Base-by-base conservation (phyloP, 2,797 vertebrate genomes). In the Crocodylus rhombifer region DNA sequence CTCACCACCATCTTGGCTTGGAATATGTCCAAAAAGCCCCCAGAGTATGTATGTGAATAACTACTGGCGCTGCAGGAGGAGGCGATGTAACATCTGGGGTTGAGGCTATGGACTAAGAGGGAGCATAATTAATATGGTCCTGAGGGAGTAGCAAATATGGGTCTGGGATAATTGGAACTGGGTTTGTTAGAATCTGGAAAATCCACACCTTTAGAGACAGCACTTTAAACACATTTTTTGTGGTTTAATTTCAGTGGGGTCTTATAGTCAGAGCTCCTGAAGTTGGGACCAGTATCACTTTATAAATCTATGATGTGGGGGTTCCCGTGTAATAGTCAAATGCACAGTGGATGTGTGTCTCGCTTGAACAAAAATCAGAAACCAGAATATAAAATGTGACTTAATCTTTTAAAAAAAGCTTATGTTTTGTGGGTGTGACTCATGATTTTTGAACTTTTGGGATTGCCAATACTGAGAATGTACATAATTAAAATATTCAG, bases 1-100 rank as follows among this genome's bases (percentile, higher is more conserved):
- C 89, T 87, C 55, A 89, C 82, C 80, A 67, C 89, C 74, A 80
- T 58, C 87, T 79, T 74, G 80, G 73, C 88, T 51, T 87, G 80
- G 77, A 67, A 75, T 25, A 33, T 28, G 63, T 1, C 3, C 1
- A 1, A 42, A 51, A 69, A 78, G 26, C 60, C 65, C 67, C 90
- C 77, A 62, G 74, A 86, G 61, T 0, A 5, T 18, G 61, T 0
- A 5, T 18, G 23, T 56, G 64, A 96, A 51, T 85, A 94, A 71
- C 62, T 30, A 51, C 82, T 89, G 85, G 36, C 83, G 79, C 83
- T 85, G 94, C 86, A 60, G 77, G 79, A 83, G 88, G 77, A 90
- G 78, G 67, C 86, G 76, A 10, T 55, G 83, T 74, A 76, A 63
- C 28, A 58, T 0, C 17, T 76, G 60, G 26, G 61, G 89, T 73